Conservation (phyloP, 2,888 invertebrate species). For the Meiosimyza platycephala region DNA sequence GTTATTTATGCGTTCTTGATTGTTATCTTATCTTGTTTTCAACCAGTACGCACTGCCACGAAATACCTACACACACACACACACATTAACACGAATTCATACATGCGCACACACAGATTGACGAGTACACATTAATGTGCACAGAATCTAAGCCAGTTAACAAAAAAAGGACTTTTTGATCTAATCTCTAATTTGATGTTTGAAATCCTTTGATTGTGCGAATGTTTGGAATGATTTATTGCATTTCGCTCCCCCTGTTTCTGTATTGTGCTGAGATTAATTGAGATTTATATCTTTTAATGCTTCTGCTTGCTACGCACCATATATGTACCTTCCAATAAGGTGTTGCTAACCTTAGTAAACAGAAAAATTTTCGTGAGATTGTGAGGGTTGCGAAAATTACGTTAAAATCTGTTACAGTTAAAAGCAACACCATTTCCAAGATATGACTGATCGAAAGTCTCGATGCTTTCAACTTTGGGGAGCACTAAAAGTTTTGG, state of each 20-base stretch:
- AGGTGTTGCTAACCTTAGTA: too few species aligned
- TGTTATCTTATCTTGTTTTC: conserved; percentile 33
- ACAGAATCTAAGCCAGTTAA: background rate
- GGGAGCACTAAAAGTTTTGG: too few species aligned
- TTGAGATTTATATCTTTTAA: background rate
- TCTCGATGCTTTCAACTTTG: too few species aligned
- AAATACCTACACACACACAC: conserved; percentile 14
- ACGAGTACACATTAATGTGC: background rate
- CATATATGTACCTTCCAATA: too few species aligned
- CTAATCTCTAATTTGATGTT: conserved; percentile 32
- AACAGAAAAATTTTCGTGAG: too few species aligned
- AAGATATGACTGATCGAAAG: too few species aligned
- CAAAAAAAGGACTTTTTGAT: conserved; percentile 17
- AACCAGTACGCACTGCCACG: background rate
- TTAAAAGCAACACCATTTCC: too few species aligned
- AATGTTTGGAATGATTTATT: conserved; percentile 36
- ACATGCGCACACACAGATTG: background rate
- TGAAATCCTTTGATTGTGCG: conserved; percentile 31
- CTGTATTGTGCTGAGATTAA: conserved; percentile 6
- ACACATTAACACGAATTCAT: conserved; percentile 18
- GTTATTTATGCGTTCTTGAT: conserved; percentile 37
- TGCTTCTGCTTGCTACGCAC: background rate
- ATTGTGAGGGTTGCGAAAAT: too few species aligned
- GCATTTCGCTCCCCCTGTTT: conserved; percentile 7
- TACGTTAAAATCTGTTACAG: too few species aligned